phyloP scores from a whole-genome alignment of 2,797 vertebrate species.

The Periparus ater region DNA sequence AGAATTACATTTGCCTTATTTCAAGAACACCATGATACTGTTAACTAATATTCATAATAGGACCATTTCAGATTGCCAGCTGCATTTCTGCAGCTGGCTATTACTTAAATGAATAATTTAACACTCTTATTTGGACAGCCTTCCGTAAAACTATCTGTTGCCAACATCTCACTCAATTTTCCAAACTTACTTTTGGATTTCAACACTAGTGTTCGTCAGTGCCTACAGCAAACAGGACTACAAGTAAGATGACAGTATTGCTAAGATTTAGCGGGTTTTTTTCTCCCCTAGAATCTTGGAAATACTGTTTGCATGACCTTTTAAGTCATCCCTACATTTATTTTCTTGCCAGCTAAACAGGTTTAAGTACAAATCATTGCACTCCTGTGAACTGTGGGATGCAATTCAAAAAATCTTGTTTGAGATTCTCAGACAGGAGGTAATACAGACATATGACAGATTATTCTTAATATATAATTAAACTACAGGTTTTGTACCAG shows the following conservation, averaged over 20 bases:
- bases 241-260: neutral
- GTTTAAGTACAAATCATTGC: neutral
- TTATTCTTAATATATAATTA: neutral
- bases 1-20: neutral
- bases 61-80: neutral
- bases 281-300: neutral
- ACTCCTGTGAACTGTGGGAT: neutral
- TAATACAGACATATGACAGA: neutral
- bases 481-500: neutral
- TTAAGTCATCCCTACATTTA: neutral
- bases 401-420: neutral
- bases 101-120: constrained; percentile 5
- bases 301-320: neutral
- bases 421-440: neutral
- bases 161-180: neutral
- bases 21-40: neutral
- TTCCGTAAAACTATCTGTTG: neutral
- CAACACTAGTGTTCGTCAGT: neutral
- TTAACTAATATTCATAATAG: neutral
- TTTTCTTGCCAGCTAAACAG: neutral
- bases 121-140: neutral
- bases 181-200: neutral
- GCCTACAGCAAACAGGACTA: neutral
- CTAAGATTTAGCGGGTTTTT: neutral
- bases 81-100: neutral